Conservation (phyloP, 1,140 invertebrate species). For the Drosophila busckii region DNA sequence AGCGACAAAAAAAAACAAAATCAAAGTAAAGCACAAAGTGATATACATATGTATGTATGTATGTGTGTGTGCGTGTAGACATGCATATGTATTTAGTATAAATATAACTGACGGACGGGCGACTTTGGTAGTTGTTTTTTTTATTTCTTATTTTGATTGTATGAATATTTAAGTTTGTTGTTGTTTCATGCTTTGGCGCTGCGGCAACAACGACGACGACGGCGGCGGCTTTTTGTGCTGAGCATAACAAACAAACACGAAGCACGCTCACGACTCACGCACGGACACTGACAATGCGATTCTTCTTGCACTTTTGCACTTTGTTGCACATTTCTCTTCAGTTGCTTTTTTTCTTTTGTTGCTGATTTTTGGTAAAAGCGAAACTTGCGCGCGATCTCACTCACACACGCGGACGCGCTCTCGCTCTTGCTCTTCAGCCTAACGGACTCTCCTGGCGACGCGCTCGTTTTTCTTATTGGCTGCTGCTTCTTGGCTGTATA, state of each 20-base stretch:
- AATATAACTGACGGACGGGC: slow-evolving; percentile 24
- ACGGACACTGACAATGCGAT: slow-evolving; percentile 20
- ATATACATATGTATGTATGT: slow-evolving; percentile 30
- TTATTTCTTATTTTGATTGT: slow-evolving; percentile 1
- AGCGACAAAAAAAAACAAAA: slow-evolving; percentile 35
- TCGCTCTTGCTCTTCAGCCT: slow-evolving; percentile 1
- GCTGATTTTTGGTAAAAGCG: no score
- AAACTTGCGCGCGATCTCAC: no score
- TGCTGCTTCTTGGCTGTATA: slow-evolving; percentile 18
- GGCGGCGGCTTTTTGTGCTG: no score
- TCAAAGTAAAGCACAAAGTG: slow-evolving; percentile 42
- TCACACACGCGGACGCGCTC: background rate
- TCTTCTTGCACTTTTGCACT: slow-evolving; percentile 35
- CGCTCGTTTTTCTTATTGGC: slow-evolving; percentile 27
- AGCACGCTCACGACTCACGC: slow-evolving; percentile 8
- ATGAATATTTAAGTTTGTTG: background rate
- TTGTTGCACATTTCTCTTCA: slow-evolving; percentile 16
- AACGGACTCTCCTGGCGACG: no score
- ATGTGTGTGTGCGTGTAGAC: slow-evolving; percentile 2
- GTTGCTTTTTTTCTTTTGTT: slow-evolving; percentile 24
- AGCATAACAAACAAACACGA: background rate
- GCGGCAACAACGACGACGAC: background rate
- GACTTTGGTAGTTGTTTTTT: slow-evolving; percentile 3
- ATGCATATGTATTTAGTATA: slow-evolving; percentile 7
- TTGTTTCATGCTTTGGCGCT: slow-evolving; percentile 1